Conservation (phyloP, 1,140 invertebrate genomes). For the Spodoptera litura region DNA sequence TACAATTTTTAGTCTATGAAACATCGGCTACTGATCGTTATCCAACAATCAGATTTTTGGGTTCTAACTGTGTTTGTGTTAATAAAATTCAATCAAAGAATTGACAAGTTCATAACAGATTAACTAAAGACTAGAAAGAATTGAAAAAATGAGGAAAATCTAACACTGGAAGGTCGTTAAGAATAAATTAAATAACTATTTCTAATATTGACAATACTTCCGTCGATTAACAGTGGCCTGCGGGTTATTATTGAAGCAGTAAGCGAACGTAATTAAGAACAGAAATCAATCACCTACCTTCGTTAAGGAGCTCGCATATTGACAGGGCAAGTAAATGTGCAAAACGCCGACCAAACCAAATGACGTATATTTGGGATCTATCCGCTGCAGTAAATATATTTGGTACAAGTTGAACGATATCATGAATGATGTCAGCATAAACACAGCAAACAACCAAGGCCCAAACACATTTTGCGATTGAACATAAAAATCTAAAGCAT, state of each 20-base stretch:
- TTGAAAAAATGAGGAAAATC: not conserved
- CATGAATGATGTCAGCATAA: constrained; percentile 65
- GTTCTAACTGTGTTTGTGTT: too few species aligned
- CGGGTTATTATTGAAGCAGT: constrained; percentile 10
- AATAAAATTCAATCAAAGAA: too few species aligned
- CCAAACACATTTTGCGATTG: constrained; percentile 70
- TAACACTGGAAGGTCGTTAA: not conserved
- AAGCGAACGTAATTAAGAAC: constrained; percentile 15
- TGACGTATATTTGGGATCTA: constrained; percentile 67
- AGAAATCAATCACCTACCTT: constrained; percentile 60
- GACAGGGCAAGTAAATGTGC: constrained; percentile 74
- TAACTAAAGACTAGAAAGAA: not conserved
- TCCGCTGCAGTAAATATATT: constrained; percentile 59
- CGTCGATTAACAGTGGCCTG: constrained; percentile 25
- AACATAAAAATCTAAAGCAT: constrained; percentile 64
- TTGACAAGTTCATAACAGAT: too few species aligned
- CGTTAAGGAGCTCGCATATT: constrained; percentile 67
- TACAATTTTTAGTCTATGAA: too few species aligned
- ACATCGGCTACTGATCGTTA: too few species aligned
- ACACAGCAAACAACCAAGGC: constrained; percentile 70
- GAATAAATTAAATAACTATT: not conserved
- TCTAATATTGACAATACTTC: not conserved
- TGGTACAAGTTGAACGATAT: constrained; percentile 71
- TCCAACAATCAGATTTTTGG: too few species aligned
- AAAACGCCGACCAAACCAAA: constrained; percentile 66